Evolutionary conservation across 2,797 vertebrate genomes (phyloP).

Genomic region (Gambelia wislizenii): DNA sequence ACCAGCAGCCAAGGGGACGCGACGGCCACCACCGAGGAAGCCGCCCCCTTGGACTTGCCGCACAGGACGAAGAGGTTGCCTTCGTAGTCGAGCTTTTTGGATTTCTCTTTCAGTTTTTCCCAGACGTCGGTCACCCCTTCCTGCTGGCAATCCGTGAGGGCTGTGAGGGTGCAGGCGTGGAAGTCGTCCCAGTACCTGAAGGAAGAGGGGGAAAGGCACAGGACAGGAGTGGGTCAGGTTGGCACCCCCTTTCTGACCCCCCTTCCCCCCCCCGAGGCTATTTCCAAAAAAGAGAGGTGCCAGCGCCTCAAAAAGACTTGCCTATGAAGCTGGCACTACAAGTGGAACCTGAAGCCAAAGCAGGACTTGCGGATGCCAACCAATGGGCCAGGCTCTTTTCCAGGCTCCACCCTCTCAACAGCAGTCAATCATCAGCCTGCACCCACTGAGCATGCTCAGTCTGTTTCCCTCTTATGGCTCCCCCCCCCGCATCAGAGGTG

Average conservation of each 20-base stretch:
- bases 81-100: constrained; percentile 94
- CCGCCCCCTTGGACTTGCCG: constrained; percentile 84
- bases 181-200: constrained; percentile 97
- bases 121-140: constrained; percentile 95
- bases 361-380: neutral
- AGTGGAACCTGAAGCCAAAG: neutral
- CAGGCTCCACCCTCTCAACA: no score
- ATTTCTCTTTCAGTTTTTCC: constrained; percentile 97
- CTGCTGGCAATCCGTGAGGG: constrained; percentile 94
- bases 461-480: no score
- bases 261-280: neutral
- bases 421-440: no score
- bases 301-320: neutral
- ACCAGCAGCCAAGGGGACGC: constrained; percentile 83
- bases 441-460: neutral
- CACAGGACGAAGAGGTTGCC: constrained; percentile 99
- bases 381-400: neutral
- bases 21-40: constrained; percentile 74
- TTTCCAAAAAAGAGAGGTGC: neutral
- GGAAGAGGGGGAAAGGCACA: constrained; percentile 44
- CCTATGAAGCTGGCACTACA: neutral
- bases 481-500: no score
- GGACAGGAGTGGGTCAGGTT: neutral
- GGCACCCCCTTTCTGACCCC: neutral
- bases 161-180: constrained; percentile 94